Base-by-base conservation (phyloP, 2,888 invertebrate species). In the Alloscopus bannaensis region DNA sequence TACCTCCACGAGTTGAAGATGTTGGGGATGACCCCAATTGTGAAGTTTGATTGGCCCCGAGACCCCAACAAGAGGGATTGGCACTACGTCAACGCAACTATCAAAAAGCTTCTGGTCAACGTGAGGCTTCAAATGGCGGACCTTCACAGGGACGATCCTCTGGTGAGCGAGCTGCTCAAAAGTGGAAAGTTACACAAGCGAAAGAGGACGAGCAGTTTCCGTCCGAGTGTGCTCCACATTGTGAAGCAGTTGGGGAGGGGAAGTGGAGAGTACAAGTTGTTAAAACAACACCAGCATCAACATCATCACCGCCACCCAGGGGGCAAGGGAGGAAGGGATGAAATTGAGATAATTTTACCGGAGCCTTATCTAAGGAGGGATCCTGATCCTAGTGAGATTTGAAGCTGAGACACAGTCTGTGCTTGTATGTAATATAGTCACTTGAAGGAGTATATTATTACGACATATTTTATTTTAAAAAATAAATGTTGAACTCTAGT, bases 311-410 rank as follows among this genome's bases (percentile, higher is more conserved):
- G 28, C 1, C 20, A 45, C 2, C 18, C 29, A 36, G 20, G 18
- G 16, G 24, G 1, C 59, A 20, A n/a, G 13, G 73, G 22, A 11
- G 20, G 22, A 13, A 45, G 24, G 22, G 73, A 73, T n/a, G 75
- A 75, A 24, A 66, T 75, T 13, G 60, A 75, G 16, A 36, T 75
- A 11, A 75, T 75, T 60, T 57, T 75, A 36, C 75, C 73, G 4
- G 31, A 65, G 29, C 65, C 65, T 3, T 6, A 13, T 29, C 22
- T 45, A 20, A 65, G 65, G 59, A 36, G 11, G 29, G 73, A 57
- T 42, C 42, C 57, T 16, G 70, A 70, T 57, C 40, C 26, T n/a
- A n/a, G n/a, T n/a, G n/a, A n/a, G n/a, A n/a, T n/a, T n/a, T n/a
- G n/a, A n/a, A n/a, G n/a, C n/a, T n/a, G n/a, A n/a, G n/a, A n/a